phyloP scores from a whole-genome alignment of 2,797 vertebrate genomes.

The Steatocranus sp. region DNA sequence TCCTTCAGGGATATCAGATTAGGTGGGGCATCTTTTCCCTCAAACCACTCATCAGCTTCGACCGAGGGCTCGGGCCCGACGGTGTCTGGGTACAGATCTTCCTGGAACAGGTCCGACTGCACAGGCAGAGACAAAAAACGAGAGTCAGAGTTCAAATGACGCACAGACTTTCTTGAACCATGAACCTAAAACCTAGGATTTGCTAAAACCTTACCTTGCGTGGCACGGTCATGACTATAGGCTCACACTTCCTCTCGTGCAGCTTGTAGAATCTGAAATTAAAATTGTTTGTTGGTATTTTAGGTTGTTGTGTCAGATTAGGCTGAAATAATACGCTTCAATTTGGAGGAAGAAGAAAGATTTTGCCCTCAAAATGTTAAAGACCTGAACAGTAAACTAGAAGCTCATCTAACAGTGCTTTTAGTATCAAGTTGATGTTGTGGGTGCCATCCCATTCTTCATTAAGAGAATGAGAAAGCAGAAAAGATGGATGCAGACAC shows the following conservation, averaged over 20 bases:
- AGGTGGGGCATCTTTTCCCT: conserved; percentile 70
- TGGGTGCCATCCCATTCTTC: background rate
- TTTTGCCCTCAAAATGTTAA: background rate
- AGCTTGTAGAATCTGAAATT: conserved; percentile 87
- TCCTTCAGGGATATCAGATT: conserved; percentile 78
- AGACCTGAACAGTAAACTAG: background rate
- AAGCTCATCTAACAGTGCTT: background rate
- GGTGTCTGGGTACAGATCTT: conserved; percentile 79
- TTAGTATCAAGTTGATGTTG: background rate
- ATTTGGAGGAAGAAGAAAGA: background rate
- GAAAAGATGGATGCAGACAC: background rate
- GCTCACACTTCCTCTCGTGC: conserved; percentile 88
- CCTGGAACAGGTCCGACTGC: conserved; percentile 81
- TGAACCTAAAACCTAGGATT: background rate
- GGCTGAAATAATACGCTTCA: background rate
- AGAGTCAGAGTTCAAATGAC: background rate
- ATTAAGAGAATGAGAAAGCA: background rate
- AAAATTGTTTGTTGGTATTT: background rate
- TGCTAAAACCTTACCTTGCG: conserved; percentile 77
- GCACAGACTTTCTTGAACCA: background rate
- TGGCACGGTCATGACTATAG: conserved; percentile 89
- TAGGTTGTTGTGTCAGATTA: background rate
- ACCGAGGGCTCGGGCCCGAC: conserved; percentile 76
- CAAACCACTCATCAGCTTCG: conserved; percentile 77
- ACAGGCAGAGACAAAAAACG: background rate